Evolutionary conservation across 2,113 vertebrate species (phyloP).

Genomic region (Xerus inauris): DNA sequence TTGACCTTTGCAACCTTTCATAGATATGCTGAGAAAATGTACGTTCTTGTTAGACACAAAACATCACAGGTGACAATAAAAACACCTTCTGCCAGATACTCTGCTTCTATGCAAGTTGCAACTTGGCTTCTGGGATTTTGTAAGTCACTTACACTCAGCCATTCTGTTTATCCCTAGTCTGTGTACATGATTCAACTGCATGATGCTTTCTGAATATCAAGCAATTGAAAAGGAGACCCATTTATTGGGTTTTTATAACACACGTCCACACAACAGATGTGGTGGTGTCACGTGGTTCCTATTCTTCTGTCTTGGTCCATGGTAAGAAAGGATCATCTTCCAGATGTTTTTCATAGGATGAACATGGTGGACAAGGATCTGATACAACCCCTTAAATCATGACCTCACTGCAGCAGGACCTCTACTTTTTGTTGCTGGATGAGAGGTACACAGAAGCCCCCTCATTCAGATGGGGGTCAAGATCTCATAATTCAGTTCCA

Average conservation of each 20-base stretch:
- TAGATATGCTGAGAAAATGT: background rate
- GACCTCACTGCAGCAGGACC: background rate
- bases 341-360: background rate
- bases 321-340: background rate
- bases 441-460: background rate
- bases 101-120: background rate
- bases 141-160: background rate
- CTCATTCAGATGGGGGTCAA: background rate
- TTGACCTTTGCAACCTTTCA: slow-evolving; percentile 4
- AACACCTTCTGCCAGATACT: background rate
- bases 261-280: background rate
- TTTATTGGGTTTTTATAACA: background rate
- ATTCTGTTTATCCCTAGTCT: background rate
- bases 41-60: slow-evolving; percentile 1
- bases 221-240: background rate
- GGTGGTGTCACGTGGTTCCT: too few species aligned
- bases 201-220: background rate
- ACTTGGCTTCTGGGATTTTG: background rate
- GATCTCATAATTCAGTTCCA: background rate
- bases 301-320: background rate
- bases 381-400: background rate
- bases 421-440: background rate
- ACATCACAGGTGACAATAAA: background rate
- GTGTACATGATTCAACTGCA: background rate
- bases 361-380: background rate